Percentiles rank a stretch among this genome's conserved stretches.
These are phyloP conservation scores for Cyphomyrmex costatus DNA, from an alignment of 1,140 invertebrate species.

Conservation along the genomic window DNA sequence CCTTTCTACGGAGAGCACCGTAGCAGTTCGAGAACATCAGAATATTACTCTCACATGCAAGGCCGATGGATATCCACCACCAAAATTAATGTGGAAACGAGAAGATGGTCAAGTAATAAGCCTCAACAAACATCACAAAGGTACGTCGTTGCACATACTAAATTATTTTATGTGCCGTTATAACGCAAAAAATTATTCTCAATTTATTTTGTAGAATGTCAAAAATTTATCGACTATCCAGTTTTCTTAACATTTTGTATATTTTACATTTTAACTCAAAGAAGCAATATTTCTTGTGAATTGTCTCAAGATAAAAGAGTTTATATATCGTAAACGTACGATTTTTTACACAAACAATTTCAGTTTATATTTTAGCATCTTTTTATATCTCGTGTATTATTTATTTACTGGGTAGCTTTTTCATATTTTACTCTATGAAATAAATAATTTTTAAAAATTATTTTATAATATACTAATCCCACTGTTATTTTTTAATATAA, in stretches of 20 bases:
- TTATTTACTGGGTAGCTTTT: too few species aligned
- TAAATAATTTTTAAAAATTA: too few species aligned
- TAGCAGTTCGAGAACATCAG: conserved; percentile 95
- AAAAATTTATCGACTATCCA: conserved; percentile 15
- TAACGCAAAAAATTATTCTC: not conserved
- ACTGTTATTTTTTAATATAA: too few species aligned
- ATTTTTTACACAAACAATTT: too few species aligned
- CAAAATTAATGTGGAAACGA: conserved; percentile 95
- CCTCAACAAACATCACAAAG: conserved; percentile 93
- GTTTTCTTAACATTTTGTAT: not conserved
- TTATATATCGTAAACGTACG: not conserved
- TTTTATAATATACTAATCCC: too few species aligned
- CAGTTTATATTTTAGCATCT: too few species aligned
- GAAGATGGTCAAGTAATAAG: conserved; percentile 95
- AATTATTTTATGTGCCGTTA: not conserved
- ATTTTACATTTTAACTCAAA: not conserved
- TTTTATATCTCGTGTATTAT: too few species aligned
- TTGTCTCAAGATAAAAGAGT: not conserved
- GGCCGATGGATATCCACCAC: conserved; percentile 95
- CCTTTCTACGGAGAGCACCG: conserved; percentile 94
- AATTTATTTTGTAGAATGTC: not conserved
- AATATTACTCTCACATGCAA: conserved; percentile 96
- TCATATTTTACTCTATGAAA: too few species aligned
- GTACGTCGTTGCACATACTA: conserved; percentile 86
- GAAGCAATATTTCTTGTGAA: not conserved